Evolutionary conservation across 1,140 invertebrate species (phyloP).

Genomic region (Drosophila parvula): DNA sequence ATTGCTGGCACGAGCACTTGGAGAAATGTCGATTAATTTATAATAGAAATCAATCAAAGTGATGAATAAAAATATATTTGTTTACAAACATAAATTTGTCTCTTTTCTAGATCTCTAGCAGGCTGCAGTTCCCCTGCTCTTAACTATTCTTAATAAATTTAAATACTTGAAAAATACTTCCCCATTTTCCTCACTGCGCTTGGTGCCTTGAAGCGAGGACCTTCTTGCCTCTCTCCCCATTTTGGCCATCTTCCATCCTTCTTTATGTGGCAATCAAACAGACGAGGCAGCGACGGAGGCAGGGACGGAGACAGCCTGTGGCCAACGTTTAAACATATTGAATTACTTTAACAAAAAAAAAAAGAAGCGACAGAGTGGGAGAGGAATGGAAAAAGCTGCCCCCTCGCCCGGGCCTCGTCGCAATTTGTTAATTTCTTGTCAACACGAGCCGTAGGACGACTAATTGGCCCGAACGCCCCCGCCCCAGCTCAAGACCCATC

Average conservation of each 20-base stretch:
- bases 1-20: slow-evolving; percentile 40
- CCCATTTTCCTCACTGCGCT: slow-evolving; percentile 12
- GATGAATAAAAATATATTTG: fast-evolving
- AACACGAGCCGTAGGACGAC: slow-evolving; percentile 56
- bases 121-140: background rate
- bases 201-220: slow-evolving; percentile 44
- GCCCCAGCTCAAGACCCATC: background rate
- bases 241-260: slow-evolving; percentile 31
- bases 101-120: background rate
- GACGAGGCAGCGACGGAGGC: slow-evolving; percentile 1
- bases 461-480: slow-evolving; percentile 61
- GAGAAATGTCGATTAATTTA: background rate
- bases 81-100: background rate
- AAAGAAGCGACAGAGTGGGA: slow-evolving; percentile 1
- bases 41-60: background rate
- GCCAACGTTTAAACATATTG: slow-evolving; percentile 77
- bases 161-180: background rate
- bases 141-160: background rate
- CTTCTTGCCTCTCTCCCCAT: background rate
- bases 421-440: slow-evolving; percentile 80
- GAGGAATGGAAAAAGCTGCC: slow-evolving; percentile 6
- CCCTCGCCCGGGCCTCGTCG: slow-evolving; percentile 15
- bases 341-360: slow-evolving; percentile 65
- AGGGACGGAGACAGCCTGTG: slow-evolving; percentile 44
- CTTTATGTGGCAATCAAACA: slow-evolving; percentile 75